Evolutionary conservation across 2,113 vertebrate genomes (phyloP), one percentile per base, ranked within the genome.

Genomic region (Mormoops blainvillei): DNA sequence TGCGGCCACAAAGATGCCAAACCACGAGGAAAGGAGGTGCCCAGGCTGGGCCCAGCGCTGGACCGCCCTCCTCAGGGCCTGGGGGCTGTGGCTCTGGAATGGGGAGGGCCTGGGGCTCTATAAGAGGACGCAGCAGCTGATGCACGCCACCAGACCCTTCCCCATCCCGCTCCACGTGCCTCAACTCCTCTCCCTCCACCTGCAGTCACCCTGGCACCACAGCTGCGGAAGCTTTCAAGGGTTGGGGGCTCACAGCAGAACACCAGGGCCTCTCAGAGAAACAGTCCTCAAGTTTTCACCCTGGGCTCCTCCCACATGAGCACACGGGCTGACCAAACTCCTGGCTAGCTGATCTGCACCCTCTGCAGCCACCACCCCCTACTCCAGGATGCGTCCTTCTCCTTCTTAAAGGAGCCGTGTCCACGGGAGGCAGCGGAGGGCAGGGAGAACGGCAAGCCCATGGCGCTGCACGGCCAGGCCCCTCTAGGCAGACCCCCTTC

Each of bases 141-240:
- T 4, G 1, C 28, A 7, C 2, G 38, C 41, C 68, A 31, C 22
- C n/a, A 45, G 61, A 15, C 16, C 38, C 11, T 63, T 28, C 43
- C 3, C 3, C 1, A 0, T 7, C 2, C 10, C 71, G n/a, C 9
- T 68, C 9, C 26, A 19, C 7, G n/a, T 0, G 1, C 1, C 77
- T 22, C 71, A 12, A 31, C 43, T 31, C 36, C 19, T 8, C 26
- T 48, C 41, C 28, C 26, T 63, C 41, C 24, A 16, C n/a, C 7
- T 5, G 19, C 33, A 1, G 13, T 5, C 5, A 5, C 31, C n/a
- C 19, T 3, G 31, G 24, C 15, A 20, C 7, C 28, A 38, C 12
- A 24, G 14, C 36, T 45, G 26, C 6, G n/a, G 41, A n/a, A 38
- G 33, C 4, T n/a, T 41, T 89, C 26, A 0, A 1, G 19, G 28